Conservation (phyloP, 1,140 invertebrate genomes). For the Trigoniulus corallinus region DNA sequence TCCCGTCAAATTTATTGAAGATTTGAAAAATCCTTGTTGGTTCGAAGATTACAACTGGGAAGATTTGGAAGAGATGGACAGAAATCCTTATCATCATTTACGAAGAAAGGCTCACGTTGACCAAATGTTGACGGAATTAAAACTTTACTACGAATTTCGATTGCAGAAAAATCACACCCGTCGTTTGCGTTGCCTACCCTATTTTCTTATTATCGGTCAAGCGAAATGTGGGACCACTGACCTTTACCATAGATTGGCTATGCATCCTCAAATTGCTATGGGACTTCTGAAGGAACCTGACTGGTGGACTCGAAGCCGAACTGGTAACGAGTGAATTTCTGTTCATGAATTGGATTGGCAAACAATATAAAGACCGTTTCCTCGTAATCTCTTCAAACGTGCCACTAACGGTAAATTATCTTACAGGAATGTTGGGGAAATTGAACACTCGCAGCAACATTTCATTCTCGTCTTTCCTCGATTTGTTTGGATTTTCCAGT, state of each 20-base stretch:
- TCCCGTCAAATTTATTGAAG: background rate
- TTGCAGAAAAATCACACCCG: background rate
- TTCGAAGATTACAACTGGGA: background rate
- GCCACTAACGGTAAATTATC: no score
- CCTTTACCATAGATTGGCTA: background rate
- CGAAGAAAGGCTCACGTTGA: background rate
- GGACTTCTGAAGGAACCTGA: background rate
- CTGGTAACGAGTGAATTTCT: background rate
- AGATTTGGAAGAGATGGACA: background rate
- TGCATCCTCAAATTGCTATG: background rate
- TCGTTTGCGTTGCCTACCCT: background rate
- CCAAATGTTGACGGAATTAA: background rate
- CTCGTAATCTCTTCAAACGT: no score
- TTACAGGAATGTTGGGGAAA: no score
- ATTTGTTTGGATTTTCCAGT: no score
- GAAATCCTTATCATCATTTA: background rate
- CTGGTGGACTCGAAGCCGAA: background rate
- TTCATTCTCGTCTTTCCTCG: no score
- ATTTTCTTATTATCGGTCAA: background rate
- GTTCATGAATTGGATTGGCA: no score
- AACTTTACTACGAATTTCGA: background rate
- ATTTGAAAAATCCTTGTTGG: background rate
- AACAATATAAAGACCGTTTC: no score
- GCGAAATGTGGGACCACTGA: background rate
- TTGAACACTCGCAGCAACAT: no score